Evolutionary conservation across 2,797 vertebrate genomes (phyloP), one percentile per base, ranked within the genome.

Genomic region (Sarcoramphus papa): DNA sequence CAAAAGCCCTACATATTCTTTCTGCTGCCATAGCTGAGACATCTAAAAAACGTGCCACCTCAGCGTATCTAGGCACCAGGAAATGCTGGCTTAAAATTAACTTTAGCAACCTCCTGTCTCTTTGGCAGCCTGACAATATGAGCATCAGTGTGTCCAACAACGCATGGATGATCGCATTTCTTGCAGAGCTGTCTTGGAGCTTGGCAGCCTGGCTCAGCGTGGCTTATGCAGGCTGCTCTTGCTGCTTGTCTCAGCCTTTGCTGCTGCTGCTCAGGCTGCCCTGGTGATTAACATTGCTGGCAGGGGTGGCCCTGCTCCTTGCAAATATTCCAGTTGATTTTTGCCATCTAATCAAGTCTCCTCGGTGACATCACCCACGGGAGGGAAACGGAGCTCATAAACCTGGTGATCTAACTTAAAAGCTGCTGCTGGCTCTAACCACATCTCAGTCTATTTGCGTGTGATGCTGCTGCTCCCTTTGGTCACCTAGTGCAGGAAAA

Each of bases 301-400:
- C 2, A 7, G 35, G 5, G n/a, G 31, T 12, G 28, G 19, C 50
- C 72, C 20, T 27, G 48, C 12, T 43, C 53, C 51, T 79, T 59
- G 40, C 40, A 64, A 56, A 79, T 57, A 57, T 37, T 28, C 43
- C 16, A 10, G 27, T 12, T 80, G 59, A 35, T 70, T 65, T 76
- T 88, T 68, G 64, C 53, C 53, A 48, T 62, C 33, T 45, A 40
- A 70, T 47, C 30, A 25, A 45, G 41, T 28, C 41, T 56, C 33
- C 35, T 62, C 2, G 0, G 19, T 19, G 74, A 30, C 19, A 23
- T 54, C 20, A 57, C 27, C n/a, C 1, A 0, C 4, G 5, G 31
- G 54, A 79, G 9, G 43, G 40, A 80, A 54, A 63, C 6, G 3
- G 17, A 31, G 17, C 27, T 77, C 41, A 6, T 22, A 33, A 56